Base-by-base conservation (phyloP, 2,113 vertebrate species). In the Chiloscyllium plagiosum region DNA sequence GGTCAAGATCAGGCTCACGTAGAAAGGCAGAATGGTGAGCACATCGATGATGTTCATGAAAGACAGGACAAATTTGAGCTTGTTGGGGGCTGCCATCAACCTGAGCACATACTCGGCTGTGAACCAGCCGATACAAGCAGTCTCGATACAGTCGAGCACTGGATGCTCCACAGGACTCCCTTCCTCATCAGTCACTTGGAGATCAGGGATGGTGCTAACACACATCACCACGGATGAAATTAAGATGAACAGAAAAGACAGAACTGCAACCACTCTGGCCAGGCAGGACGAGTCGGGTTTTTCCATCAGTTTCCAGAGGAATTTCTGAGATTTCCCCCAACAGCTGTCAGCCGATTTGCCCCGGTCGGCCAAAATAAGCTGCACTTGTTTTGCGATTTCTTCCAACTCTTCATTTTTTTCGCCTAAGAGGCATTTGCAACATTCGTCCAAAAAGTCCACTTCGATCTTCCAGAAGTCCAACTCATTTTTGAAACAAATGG, bases 401-500 rank as follows among this genome's bases (percentile, higher is more conserved):
- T 98, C 98, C 96, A 99, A 97, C 97, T 99, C 99, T 95, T 99
- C 98, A 22, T 98, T 98, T 96, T 99, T 99, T 97, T 99, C 99
- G 69, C 97, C 98, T 95, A 99, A 96, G 96, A 98, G 98, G 96
- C 98, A 98, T 96, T 98, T 99, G 96, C 99, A 99, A 96, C 99
- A 99, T 76, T 99, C 98, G 68, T 99, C 99, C 96, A 99, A 96
- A 96, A 98, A 99, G 96, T 97, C 97, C 83, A 98, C 97, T 97
- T 99, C 99, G 96, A 99, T 99, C 97, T 98, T 99, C 99, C 99
- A 99, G 97, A 99, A 99, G 96, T 99, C 99, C 98, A 99, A 99
- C 97, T 99, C 99, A 96, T 98, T 99, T 96, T 98, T 98, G 97
- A 99, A 99, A 96, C 99, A 99, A 96, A 99, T 99, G 56, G 99